These are phyloP conservation scores for Nematopogon swammerdamellus DNA, from an alignment of 2,888 invertebrate species.

Conservation along the genomic window DNA sequence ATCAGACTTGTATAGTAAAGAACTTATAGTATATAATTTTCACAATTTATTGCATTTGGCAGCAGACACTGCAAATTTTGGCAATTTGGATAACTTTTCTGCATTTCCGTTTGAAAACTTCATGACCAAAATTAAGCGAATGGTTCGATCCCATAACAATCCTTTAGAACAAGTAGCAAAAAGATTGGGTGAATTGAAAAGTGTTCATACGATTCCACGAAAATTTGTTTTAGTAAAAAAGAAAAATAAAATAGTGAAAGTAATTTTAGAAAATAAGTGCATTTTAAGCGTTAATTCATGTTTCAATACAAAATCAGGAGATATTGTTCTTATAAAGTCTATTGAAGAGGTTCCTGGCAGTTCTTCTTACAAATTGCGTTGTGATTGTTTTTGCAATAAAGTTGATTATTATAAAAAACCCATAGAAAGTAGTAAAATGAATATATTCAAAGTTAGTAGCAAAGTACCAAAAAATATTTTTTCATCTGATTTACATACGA, in stretches of 20 bases:
- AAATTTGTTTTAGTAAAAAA: too few relatives aligned
- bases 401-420: slow-evolving; percentile 4
- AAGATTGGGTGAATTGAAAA: slow-evolving; percentile 1
- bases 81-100: neutral
- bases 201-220: too few relatives aligned
- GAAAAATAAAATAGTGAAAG: too few relatives aligned
- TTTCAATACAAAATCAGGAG: too few relatives aligned
- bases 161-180: slow-evolving; percentile 2
- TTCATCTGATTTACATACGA: too few relatives aligned
- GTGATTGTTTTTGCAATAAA: slow-evolving; percentile 1
- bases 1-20: slow-evolving; percentile 2
- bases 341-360: too few relatives aligned
- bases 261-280: too few relatives aligned
- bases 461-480: too few relatives aligned
- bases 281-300: too few relatives aligned
- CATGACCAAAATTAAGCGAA: slow-evolving; percentile 2
- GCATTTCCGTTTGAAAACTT: slow-evolving; percentile 4
- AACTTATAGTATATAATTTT: neutral
- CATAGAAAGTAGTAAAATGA: slow-evolving; percentile 5
- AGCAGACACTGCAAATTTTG: slow-evolving; percentile 1
- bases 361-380: slow-evolving; percentile 1
- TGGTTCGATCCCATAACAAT: slow-evolving; percentile 3
- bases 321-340: too few relatives aligned
- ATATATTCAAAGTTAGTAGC: slow-evolving; percentile 5
- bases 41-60: slow-evolving; percentile 2